These are phyloP conservation scores for Helogale parvula DNA, from an alignment of 2,113 vertebrate species.

Conservation along the genomic window DNA sequence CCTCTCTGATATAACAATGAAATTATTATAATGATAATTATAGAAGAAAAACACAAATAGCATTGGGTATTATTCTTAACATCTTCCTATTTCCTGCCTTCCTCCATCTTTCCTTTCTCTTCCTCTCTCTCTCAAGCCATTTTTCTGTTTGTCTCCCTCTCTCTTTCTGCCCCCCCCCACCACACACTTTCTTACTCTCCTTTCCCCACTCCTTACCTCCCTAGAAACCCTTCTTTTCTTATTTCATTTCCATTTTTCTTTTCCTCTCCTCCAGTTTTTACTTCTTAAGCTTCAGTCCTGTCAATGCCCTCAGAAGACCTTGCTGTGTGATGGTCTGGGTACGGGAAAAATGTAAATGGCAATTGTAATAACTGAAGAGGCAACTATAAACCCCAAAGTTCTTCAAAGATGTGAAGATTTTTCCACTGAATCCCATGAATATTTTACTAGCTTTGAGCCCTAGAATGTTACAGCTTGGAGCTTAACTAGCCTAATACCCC, in stretches of 20 bases:
- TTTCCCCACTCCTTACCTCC: neutral
- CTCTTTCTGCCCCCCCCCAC: neutral
- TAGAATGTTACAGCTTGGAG: neutral
- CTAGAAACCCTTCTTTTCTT: neutral
- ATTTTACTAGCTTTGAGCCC: neutral
- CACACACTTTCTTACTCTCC: neutral
- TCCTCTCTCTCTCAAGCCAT: neutral
- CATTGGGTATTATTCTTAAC: neutral
- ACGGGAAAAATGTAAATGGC: neutral
- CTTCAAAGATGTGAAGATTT: neutral
- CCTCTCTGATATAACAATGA: neutral
- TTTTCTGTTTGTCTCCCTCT: neutral
- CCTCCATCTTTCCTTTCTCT: neutral
- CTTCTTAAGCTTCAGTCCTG: neutral
- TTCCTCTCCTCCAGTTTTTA: slow-evolving; percentile 7
- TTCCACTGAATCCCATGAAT: neutral
- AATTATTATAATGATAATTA: neutral
- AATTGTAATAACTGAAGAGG: neutral
- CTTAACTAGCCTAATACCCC: neutral
- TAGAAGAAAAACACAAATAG: neutral
- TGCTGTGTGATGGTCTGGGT: neutral
- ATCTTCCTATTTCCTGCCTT: neutral
- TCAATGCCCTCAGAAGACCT: neutral
- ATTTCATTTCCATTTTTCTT: neutral
- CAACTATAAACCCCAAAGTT: neutral